These are phyloP conservation scores for Ricordea florida DNA, from an alignment of 92 coral and sea anemone genomes.

Conservation along the genomic window DNA sequence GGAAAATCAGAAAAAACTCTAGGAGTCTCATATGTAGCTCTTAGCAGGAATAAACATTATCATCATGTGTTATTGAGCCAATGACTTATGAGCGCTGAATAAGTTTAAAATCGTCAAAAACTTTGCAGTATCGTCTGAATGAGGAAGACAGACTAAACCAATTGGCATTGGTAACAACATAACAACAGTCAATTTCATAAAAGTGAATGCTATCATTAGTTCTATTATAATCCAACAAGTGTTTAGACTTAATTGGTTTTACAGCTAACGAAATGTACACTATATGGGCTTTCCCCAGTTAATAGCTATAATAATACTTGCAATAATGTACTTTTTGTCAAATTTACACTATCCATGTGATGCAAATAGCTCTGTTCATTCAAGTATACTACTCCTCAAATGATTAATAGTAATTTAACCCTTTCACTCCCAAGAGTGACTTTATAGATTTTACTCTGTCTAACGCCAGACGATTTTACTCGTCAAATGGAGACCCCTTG, in stretches of 20 bases:
- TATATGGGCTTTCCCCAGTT: background rate
- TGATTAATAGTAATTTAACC: background rate
- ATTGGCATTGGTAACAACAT: constrained; percentile 1
- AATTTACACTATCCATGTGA: background rate
- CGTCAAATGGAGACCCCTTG: no score
- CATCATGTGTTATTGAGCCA: constrained; percentile 55
- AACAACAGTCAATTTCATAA: background rate
- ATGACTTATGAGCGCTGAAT: constrained; percentile 59
- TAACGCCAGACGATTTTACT: no score
- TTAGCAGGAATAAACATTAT: constrained; percentile 53
- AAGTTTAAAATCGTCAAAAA: constrained; percentile 58
- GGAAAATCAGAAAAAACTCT: constrained; percentile 67
- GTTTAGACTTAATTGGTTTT: constrained; percentile 6
- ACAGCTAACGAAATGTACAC: constrained; percentile 1
- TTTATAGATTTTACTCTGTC: no score
- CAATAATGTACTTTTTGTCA: background rate
- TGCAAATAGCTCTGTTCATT: background rate
- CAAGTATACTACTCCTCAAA: background rate
- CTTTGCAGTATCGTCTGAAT: constrained; percentile 54
- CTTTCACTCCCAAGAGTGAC: no score
- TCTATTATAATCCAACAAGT: background rate
- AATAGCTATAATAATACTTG: background rate
- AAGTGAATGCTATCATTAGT: background rate
- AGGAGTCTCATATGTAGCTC: constrained; percentile 70
- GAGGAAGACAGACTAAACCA: constrained; percentile 58